Conservation (phyloP, 2,797 vertebrate species). For the Bradypodion pumilum region DNA sequence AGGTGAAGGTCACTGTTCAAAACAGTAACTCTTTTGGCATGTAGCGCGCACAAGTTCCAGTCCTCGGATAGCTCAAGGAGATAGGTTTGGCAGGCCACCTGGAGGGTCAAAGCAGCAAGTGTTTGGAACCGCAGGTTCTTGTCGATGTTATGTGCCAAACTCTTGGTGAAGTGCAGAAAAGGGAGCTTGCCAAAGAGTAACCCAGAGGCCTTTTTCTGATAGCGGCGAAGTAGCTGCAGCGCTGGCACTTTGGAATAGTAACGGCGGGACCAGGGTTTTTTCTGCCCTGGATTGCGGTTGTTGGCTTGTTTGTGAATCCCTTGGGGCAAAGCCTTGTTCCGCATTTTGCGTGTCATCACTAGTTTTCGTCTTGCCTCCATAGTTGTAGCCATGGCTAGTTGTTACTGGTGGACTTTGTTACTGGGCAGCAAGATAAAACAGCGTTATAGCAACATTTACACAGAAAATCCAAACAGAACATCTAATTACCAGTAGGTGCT, state of each 20-base stretch:
- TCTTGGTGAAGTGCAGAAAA: not conserved
- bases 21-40: not conserved
- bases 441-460: not conserved
- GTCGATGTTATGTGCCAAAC: too few species aligned
- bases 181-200: not conserved
- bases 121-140: not conserved
- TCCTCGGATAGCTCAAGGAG: constrained; percentile 1
- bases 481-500: not conserved
- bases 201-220: not conserved
- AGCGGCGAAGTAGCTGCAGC: not conserved
- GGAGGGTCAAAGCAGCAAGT: not conserved
- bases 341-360: not conserved
- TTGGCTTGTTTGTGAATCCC: too few species aligned
- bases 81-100: not conserved
- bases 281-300: not conserved
- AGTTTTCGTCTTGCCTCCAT: not conserved
- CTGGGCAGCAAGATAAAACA: not conserved
- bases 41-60: not conserved
- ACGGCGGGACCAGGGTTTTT: too few species aligned
- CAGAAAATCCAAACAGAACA: not conserved
- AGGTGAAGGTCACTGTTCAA: not conserved
- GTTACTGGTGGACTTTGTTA: not conserved
- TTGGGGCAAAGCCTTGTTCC: not conserved
- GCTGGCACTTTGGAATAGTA: not conserved
- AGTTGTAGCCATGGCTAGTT: not conserved